Conservation (phyloP, 2,797 vertebrate genomes). For the Apodemus agrarius region DNA sequence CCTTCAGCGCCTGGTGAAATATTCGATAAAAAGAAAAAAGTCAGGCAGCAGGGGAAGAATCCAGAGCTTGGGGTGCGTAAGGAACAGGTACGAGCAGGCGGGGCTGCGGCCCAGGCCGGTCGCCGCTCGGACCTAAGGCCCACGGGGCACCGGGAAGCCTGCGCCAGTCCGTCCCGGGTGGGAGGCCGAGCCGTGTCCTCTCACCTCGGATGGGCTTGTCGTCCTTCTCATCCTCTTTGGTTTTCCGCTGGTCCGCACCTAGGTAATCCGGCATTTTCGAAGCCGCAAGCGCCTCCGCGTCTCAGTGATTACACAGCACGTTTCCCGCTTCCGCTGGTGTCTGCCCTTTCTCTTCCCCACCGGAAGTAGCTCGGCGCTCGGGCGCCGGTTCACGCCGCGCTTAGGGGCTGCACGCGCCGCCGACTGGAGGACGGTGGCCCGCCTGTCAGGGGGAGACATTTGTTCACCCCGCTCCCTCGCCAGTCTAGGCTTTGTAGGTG, state of each 20-base stretch:
- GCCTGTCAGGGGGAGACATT: accelerated
- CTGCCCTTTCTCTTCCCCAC: background rate
- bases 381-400: accelerated
- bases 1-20: background rate
- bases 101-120: background rate
- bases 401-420: background rate
- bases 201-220: slow-evolving; percentile 95
- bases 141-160: background rate
- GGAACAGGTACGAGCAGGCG: background rate
- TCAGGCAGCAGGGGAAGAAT: background rate
- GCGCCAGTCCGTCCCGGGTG: background rate
- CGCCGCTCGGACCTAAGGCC: background rate
- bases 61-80: background rate
- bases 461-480: too few species aligned
- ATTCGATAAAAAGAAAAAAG: too few species aligned
- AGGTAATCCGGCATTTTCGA: slow-evolving; percentile 95
- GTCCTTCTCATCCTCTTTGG: slow-evolving; percentile 96
- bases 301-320: slow-evolving; percentile 85
- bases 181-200: background rate
- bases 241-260: slow-evolving; percentile 95
- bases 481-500: accelerated
- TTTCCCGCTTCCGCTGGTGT: slow-evolving; percentile 77
- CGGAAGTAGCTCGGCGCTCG: slow-evolving; percentile 3
- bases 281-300: accelerated
- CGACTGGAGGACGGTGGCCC: accelerated